These are phyloP conservation scores for Ochropacha duplaris DNA, from an alignment of 2,888 invertebrate species.

Conservation along the genomic window DNA sequence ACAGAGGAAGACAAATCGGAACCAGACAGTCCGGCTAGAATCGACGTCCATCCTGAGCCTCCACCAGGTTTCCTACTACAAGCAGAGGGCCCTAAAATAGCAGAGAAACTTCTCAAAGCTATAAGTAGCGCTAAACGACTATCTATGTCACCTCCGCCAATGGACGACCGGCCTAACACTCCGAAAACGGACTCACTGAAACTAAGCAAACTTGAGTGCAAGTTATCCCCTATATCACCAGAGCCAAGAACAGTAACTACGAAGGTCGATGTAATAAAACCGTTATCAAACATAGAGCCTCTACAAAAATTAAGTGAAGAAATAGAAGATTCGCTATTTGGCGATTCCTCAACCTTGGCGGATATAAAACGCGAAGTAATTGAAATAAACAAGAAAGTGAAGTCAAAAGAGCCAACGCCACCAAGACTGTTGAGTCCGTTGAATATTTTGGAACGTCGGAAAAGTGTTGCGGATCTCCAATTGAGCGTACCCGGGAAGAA, in stretches of 20 bases:
- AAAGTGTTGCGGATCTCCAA: constrained; percentile 70
- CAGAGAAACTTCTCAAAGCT: constrained; percentile 84
- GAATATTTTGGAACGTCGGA: constrained; percentile 66
- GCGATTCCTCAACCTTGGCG: constrained; percentile 63
- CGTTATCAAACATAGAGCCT: constrained; percentile 48
- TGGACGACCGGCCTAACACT: constrained; percentile 56
- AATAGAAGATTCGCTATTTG: constrained; percentile 61
- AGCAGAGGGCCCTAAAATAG: constrained; percentile 83
- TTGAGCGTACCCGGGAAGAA: constrained; percentile 73
- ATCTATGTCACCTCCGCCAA: constrained; percentile 73
- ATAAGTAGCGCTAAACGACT: constrained; percentile 81
- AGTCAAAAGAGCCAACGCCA: constrained; percentile 57
- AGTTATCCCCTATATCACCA: constrained; percentile 43
- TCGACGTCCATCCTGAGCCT: constrained; percentile 76
- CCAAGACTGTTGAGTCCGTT: constrained; percentile 68
- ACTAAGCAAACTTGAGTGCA: constrained; percentile 43
- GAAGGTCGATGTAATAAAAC: constrained; percentile 45
- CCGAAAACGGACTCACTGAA: constrained; percentile 58
- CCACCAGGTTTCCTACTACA: constrained; percentile 74
- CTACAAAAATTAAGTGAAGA: constrained; percentile 53
- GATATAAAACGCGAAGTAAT: constrained; percentile 60
- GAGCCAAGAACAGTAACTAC: constrained; percentile 37
- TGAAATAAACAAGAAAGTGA: constrained; percentile 60
- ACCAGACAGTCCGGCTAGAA: constrained; percentile 75
- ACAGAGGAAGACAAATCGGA: constrained; percentile 79